Percentiles rank a stretch among this genome's conserved stretches.
phyloP scores from a whole-genome alignment of 2,888 invertebrate genomes.

The Macropis europaea region DNA sequence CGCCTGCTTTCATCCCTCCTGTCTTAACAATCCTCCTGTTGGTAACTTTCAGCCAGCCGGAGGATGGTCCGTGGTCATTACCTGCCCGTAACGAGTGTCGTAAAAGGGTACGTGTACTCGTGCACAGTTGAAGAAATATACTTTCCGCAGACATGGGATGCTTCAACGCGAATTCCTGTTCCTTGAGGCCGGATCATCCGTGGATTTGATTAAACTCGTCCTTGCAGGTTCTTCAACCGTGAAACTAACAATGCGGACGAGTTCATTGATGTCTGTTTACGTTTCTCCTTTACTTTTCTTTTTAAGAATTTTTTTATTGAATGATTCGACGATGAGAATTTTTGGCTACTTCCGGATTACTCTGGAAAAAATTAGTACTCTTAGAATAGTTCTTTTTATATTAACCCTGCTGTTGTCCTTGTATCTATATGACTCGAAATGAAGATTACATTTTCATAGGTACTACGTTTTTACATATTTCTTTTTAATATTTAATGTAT shows the following conservation, averaged over 20 bases:
- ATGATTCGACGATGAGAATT: too few relatives aligned
- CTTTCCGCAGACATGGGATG: conserved; percentile 19
- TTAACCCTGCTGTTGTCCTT: too few relatives aligned
- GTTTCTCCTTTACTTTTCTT: conserved; percentile 7
- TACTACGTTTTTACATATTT: too few relatives aligned
- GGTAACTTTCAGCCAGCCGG: conserved; percentile 45
- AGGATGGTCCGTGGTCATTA: conserved; percentile 53
- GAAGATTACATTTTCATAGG: too few relatives aligned
- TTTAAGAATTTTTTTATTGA: not conserved
- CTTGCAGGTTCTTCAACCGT: too few relatives aligned
- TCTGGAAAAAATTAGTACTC: too few relatives aligned
- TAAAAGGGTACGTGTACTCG: conserved; percentile 28
- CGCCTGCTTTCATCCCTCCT: not conserved
- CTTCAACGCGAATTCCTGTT: not conserved
- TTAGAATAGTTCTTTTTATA: too few relatives aligned
- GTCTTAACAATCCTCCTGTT: conserved; percentile 45
- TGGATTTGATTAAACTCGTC: conserved; percentile 43
- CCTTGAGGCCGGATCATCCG: conserved; percentile 25
- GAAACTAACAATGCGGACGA: too few relatives aligned
- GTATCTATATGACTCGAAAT: too few relatives aligned
- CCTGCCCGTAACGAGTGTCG: conserved; percentile 48
- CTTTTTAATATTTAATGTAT: too few relatives aligned
- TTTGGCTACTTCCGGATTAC: too few relatives aligned
- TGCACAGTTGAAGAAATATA: conserved; percentile 18
- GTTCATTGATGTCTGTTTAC: conserved; percentile 27